Percentiles rank a stretch among this genome's conserved stretches.
These are phyloP conservation scores for Eristalis arbustorum DNA, from an alignment of 2,888 invertebrate species.

Conservation along the genomic window DNA sequence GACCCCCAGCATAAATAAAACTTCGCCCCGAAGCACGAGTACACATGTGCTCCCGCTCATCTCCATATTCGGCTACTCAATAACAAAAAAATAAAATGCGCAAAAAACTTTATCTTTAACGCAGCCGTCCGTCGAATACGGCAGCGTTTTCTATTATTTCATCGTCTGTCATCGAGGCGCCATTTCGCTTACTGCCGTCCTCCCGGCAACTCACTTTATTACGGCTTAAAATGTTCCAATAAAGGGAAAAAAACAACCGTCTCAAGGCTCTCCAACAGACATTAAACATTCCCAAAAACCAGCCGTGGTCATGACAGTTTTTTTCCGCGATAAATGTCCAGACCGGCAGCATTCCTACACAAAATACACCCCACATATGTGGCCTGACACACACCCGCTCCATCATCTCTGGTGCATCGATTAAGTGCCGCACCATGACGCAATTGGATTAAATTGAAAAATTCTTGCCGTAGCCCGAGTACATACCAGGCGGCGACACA, in stretches of 20 bases:
- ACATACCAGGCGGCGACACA: conserved; percentile 8
- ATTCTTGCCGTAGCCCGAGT: conserved; percentile 51
- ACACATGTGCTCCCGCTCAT: neutral
- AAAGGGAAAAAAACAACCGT: conserved; percentile 1
- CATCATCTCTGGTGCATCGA: conserved; percentile 60
- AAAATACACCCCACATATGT: neutral
- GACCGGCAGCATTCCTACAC: conserved; percentile 37
- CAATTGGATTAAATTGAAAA: conserved; percentile 70
- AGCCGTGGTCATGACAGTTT: neutral
- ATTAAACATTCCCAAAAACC: conserved; percentile 11
- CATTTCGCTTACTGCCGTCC: neutral
- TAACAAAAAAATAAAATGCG: neutral
- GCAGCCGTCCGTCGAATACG: neutral
- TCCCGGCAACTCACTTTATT: conserved; percentile 12
- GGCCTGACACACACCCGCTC: neutral
- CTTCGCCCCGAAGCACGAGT: neutral
- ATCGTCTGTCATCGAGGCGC: neutral
- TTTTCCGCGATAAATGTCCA: conserved; percentile 17
- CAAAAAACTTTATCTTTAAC: neutral
- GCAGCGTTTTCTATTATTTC: neutral
- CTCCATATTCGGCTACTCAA: neutral
- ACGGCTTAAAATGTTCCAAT: conserved; percentile 2
- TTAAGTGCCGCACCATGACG: conserved; percentile 70
- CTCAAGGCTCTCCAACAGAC: conserved; percentile 25
- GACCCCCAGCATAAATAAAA: too few relatives aligned